Base-by-base conservation (phyloP, 1,140 invertebrate genomes). In the Nephila pilipes region DNA sequence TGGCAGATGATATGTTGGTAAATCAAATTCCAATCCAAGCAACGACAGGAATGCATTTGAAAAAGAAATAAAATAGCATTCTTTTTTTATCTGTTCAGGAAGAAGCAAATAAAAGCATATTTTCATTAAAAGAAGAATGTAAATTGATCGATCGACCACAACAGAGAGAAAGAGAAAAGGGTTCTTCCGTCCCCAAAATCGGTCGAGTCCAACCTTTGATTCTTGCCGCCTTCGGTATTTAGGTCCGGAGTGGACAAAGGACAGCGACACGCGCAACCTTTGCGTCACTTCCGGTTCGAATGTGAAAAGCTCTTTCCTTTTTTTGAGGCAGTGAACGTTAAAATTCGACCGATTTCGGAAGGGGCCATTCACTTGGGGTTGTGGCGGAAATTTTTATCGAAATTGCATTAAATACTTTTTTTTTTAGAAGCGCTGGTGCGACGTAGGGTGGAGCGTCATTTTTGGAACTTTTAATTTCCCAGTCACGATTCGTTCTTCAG, bases 121-220 rank as follows among this genome's bases (percentile, higher is more conserved):
- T 55, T 83, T 83, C 36, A 55, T 83, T 83, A 83, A 83, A 83
- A 83, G 80, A 32, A 58, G 46, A 87, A 87, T 87, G 58, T 14
- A 87, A 87, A 87, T 87, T 36, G 63, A 58, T 87, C 58, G 85
- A 87, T 87, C 18, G 57, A 85, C 81, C 38, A 36, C 32, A 25
- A 79, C n/a, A 85, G 54, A 10, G 20, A 22, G 58, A 58, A 10
- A 57, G 55, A 60, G 29, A 36, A 29, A 87, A 60, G 36, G 3
- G 20, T 4, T 60, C 46, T 87, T 87, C 85, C 85, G 85, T n/a
- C 32, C 58, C 58, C 14, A 83, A 38, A n/a, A 29, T 87, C 85
- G 85, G 85, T 63, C 85, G 85, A 57, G 57, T 87, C 18, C 58
- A 25, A 58, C 55, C 58, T 87, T 87, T 87, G 85, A 87, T 87